Evolutionary conservation across 2,888 invertebrate species (phyloP).

Genomic region (Antitype chi): DNA sequence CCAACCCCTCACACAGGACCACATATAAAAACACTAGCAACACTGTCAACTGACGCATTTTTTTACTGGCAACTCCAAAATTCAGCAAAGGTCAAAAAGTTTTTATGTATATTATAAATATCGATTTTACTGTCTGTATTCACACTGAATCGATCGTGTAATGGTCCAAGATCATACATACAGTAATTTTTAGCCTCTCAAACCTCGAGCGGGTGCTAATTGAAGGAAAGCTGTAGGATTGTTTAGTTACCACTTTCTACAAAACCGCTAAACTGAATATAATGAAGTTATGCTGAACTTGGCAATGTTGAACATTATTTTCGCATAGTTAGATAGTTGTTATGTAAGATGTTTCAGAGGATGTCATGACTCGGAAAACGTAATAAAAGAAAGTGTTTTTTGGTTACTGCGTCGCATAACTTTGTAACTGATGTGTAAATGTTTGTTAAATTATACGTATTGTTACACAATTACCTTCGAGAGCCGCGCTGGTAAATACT

Average conservation of each 20-base stretch:
- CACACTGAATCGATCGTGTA: conserved; percentile 41
- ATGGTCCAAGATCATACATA: conserved; percentile 40
- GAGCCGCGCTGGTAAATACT: conserved; percentile 20
- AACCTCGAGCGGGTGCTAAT: conserved; percentile 69
- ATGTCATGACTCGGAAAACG: conserved; percentile 33
- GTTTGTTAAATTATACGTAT: conserved; percentile 6
- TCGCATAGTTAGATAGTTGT: conserved; percentile 44
- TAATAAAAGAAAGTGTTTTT: conserved; percentile 37
- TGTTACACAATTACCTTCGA: conserved; percentile 27
- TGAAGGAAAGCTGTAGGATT: conserved; percentile 67
- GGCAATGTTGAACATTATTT: conserved; percentile 70
- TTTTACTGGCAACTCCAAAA: conserved; percentile 35
- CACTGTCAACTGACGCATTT: conserved; percentile 68
- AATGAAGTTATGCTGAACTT: conserved; percentile 76
- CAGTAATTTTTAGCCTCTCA: conserved; percentile 48
- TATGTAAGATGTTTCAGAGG: conserved; percentile 44
- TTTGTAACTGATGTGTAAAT: conserved; percentile 26
- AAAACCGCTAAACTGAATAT: conserved; percentile 66
- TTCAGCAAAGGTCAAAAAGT: conserved; percentile 12
- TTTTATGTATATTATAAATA: conserved; percentile 4
- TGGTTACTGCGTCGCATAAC: not conserved
- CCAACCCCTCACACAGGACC: conserved; percentile 68
- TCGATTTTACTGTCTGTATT: conserved; percentile 50
- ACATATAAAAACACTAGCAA: conserved; percentile 67
- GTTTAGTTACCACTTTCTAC: conserved; percentile 63